Evolutionary conservation across 37 sponge, comb jelly and placozoan genomes (phyloP).

Genomic region (Theonella swinhoei): DNA sequence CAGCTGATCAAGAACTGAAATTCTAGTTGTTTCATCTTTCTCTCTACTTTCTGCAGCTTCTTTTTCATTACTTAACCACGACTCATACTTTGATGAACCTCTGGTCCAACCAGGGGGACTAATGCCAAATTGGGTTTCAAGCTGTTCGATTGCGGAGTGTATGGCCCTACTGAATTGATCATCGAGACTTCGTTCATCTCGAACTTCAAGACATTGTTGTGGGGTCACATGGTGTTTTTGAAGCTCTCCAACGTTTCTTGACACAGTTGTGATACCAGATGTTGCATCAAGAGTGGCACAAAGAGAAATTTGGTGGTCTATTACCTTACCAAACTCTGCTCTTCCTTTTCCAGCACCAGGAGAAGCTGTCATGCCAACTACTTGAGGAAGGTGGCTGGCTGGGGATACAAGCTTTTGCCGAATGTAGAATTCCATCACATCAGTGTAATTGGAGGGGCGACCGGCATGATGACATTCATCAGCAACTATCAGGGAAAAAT

Average conservation of each 20-base stretch:
- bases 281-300: slow-evolving; percentile 80
- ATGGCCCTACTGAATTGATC: neutral
- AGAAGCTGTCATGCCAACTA: slow-evolving; percentile 75
- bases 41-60: slow-evolving; percentile 8
- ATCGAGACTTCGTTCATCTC: slow-evolving; percentile 5
- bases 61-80: slow-evolving; percentile 25
- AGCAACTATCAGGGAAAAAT: slow-evolving; percentile 74
- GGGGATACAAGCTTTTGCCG: slow-evolving; percentile 33
- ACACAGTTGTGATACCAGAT: slow-evolving; percentile 53
- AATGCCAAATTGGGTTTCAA: neutral
- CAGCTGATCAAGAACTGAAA: slow-evolving; percentile 20
- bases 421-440: slow-evolving; percentile 64
- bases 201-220: neutral
- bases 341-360: slow-evolving; percentile 54
- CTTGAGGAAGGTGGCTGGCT: slow-evolving; percentile 45
- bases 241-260: slow-evolving; percentile 43
- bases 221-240: slow-evolving; percentile 5
- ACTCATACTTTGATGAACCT: slow-evolving; percentile 5
- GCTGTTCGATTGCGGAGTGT: slow-evolving; percentile 5
- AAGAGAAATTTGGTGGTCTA: slow-evolving; percentile 47
- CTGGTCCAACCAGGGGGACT: neutral
- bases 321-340: neutral
- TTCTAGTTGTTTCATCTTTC: slow-evolving; percentile 8
- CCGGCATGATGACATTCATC: slow-evolving; percentile 92
- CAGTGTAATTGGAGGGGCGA: slow-evolving; percentile 54